A percentile compares a stretch with the other conserved stretches of the same genome.
Conservation (phyloP, 2,113 vertebrate species). For the Elephas maximus region DNA sequence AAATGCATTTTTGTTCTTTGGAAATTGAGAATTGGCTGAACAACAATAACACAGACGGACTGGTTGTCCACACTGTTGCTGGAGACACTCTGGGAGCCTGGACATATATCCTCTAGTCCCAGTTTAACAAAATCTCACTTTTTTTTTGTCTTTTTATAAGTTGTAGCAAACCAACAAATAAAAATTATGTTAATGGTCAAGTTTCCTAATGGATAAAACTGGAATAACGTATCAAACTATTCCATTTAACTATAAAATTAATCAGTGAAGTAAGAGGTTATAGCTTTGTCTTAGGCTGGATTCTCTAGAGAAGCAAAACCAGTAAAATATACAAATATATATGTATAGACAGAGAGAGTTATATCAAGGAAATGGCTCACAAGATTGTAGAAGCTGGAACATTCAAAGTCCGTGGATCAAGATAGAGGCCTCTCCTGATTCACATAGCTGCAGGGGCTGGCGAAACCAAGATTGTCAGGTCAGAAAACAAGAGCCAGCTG, state of each 20-base stretch:
- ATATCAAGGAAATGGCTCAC: too few species aligned
- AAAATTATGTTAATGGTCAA: not conserved
- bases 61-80: not conserved
- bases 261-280: not conserved
- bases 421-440: too few species aligned
- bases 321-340: too few species aligned
- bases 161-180: not conserved
- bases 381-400: too few species aligned
- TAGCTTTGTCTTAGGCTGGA: too few species aligned
- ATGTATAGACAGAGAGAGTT: too few species aligned
- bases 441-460: too few species aligned
- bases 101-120: not conserved
- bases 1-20: not conserved
- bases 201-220: not conserved
- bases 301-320: too few species aligned
- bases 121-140: not conserved
- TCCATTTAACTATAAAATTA: not conserved
- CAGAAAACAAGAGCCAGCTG: too few species aligned
- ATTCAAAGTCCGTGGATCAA: too few species aligned
- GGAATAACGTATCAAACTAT: not conserved
- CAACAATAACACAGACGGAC: not conserved
- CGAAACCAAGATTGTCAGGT: too few species aligned
- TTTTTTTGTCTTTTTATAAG: not conserved
- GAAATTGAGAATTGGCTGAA: not conserved
- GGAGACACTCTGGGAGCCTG: not conserved